Conservation (phyloP, 2,113 vertebrate species). For the Chiloscyllium plagiosum region DNA sequence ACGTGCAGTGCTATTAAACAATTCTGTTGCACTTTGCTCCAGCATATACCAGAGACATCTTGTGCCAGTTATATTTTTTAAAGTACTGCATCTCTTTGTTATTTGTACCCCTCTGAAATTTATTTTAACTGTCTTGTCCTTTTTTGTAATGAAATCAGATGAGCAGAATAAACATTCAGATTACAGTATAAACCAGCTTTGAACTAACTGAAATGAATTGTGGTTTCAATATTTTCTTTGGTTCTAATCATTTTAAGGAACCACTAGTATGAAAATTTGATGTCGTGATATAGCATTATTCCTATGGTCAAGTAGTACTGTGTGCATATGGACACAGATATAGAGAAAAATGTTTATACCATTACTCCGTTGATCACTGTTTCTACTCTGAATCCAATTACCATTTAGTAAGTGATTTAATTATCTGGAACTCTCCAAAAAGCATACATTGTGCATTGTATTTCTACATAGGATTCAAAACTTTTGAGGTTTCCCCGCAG, state of each 20-base stretch:
- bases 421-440: slow-evolving; percentile 16
- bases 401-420: neutral
- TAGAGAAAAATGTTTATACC: slow-evolving; percentile 26
- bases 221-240: slow-evolving; percentile 24
- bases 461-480: neutral
- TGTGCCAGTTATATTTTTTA: neutral
- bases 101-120: slow-evolving; percentile 21
- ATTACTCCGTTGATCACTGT: slow-evolving; percentile 29
- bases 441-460: neutral
- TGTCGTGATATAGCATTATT: slow-evolving; percentile 12
- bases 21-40: neutral
- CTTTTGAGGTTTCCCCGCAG: neutral
- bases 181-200: slow-evolving; percentile 23
- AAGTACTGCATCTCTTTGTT: slow-evolving; percentile 23
- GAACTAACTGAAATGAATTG: slow-evolving; percentile 26
- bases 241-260: slow-evolving; percentile 2
- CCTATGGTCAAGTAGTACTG: slow-evolving; percentile 11
- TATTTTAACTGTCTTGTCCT: slow-evolving; percentile 33
- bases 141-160: slow-evolving; percentile 31
- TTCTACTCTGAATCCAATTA: slow-evolving; percentile 14
- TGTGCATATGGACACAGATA: slow-evolving; percentile 22
- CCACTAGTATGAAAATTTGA: neutral
- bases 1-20: neutral
- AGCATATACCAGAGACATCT: neutral
- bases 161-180: slow-evolving; percentile 30